Conservation (phyloP, 2,888 invertebrate genomes). For the Drosophila formosana region DNA sequence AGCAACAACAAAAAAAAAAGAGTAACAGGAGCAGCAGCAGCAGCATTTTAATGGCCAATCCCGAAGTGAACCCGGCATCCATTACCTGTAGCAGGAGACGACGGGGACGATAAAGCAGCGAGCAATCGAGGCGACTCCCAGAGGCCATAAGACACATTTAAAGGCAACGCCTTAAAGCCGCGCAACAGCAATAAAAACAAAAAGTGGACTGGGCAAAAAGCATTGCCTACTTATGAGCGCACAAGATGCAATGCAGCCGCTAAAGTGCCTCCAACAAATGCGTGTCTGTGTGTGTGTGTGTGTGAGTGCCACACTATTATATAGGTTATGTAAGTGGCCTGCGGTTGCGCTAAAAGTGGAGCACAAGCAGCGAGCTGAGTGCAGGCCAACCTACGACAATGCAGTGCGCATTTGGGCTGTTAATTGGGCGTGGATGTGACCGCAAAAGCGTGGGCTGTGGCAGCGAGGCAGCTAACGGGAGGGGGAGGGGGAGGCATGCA, state of each 20-base stretch:
- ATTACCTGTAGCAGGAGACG: conserved; percentile 6
- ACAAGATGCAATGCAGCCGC: conserved; percentile 14
- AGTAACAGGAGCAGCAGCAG: conserved; percentile 5
- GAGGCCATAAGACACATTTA: conserved; percentile 13
- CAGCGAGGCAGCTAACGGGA: not conserved
- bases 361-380: conserved; percentile 28
- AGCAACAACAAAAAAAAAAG: not conserved
- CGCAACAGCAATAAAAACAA: not conserved
- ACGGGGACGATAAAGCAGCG: not conserved
- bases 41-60: conserved; percentile 18
- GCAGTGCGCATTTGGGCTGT: conserved; percentile 31
- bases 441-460: conserved; percentile 27
- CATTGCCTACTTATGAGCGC: conserved; percentile 50
- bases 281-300: not conserved
- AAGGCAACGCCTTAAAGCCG: conserved; percentile 15
- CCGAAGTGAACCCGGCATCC: conserved; percentile 8
- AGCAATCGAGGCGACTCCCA: not conserved
- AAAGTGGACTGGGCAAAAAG: conserved; percentile 15
- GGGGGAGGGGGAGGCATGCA: conserved; percentile 14
- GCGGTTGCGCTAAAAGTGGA: conserved; percentile 19
- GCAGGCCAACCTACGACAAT: conserved; percentile 36
- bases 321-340: conserved; percentile 48
- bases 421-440: conserved; percentile 55
- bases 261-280: conserved; percentile 10
- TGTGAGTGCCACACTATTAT: conserved; percentile 28